A percentile compares a stretch with the other conserved stretches of the same genome.
These are phyloP conservation scores for Athalia circularis DNA, from an alignment of 2,888 invertebrate species.

Conservation along the genomic window DNA sequence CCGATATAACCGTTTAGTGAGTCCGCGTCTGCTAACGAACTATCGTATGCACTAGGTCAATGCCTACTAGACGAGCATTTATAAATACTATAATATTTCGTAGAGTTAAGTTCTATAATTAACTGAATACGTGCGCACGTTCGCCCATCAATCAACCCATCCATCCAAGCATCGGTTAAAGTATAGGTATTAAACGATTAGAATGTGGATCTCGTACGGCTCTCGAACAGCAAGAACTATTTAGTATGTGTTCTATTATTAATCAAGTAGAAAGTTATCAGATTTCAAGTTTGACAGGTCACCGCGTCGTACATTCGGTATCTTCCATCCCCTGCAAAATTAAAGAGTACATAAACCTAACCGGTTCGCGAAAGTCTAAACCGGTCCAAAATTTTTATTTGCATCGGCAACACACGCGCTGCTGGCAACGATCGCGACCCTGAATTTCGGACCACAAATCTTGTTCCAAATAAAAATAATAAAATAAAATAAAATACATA, in stretches of 20 bases:
- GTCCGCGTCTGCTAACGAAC: not conserved
- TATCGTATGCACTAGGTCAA: constrained; percentile 34
- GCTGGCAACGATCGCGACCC: not conserved
- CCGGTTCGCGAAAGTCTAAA: not conserved
- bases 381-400: not conserved
- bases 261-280: constrained; percentile 11
- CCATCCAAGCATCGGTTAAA: constrained; percentile 17
- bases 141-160: not conserved
- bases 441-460: not conserved
- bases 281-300: not conserved
- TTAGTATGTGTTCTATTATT: constrained; percentile 3
- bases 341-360: not conserved
- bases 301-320: not conserved
- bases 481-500: not conserved
- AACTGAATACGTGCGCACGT: constrained; percentile 12
- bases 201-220: not conserved
- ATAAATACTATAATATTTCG: not conserved
- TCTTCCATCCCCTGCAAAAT: no score
- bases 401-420: not conserved
- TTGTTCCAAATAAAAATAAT: not conserved
- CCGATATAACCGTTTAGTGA: no score
- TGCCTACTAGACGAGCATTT: constrained; percentile 33
- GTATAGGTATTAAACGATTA: not conserved
- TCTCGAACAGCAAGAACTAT: no score
- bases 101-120: constrained; percentile 32